These are phyloP conservation scores for Eleginops maclovinus DNA, from an alignment of 2,113 vertebrate genomes.

Conservation along the genomic window DNA sequence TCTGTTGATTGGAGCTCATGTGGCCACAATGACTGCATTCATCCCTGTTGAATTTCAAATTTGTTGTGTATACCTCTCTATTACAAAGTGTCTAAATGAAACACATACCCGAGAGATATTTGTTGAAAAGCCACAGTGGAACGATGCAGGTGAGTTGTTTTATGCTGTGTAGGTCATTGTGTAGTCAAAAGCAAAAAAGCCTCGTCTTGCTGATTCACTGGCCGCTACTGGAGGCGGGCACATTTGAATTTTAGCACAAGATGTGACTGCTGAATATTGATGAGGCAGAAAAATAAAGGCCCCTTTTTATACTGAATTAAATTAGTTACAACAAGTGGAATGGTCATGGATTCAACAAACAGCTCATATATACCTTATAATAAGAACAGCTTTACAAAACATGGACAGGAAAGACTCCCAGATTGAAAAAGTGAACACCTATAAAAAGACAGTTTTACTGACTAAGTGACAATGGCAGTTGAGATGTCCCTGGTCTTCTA, in stretches of 20 bases:
- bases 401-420: background rate
- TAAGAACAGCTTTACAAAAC: background rate
- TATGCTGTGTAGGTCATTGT: background rate
- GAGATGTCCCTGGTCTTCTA: background rate
- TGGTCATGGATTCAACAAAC: background rate
- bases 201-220: background rate
- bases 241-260: background rate
- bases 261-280: background rate
- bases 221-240: background rate
- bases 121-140: background rate
- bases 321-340: background rate
- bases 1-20: background rate
- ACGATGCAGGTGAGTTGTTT: slow-evolving; percentile 4
- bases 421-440: background rate
- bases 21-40: background rate
- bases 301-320: background rate
- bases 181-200: background rate
- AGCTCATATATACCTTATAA: background rate
- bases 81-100: background rate
- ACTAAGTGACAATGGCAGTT: background rate
- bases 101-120: background rate
- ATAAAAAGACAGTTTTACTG: background rate
- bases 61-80: background rate
- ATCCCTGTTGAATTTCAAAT: background rate
- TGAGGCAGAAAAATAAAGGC: background rate